Conservation (phyloP, 2,797 vertebrate genomes). For the Psittacula echo region DNA sequence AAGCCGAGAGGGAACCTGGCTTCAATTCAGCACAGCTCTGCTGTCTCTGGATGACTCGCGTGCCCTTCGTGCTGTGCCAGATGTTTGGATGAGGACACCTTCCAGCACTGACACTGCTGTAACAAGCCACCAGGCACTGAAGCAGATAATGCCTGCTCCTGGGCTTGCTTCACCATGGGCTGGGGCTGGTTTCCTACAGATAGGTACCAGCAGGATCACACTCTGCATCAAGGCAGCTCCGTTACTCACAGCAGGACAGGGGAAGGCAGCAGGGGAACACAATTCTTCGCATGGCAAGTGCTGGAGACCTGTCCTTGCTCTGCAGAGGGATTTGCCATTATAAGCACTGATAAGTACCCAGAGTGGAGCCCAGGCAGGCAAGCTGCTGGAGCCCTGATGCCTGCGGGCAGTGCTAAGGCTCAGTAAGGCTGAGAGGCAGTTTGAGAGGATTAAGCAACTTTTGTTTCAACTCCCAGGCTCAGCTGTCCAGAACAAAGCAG, state of each 20-base stretch:
- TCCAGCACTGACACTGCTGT: neutral
- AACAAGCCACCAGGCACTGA: neutral
- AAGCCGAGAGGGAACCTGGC: neutral
- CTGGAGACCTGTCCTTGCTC: neutral
- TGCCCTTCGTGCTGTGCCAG: neutral
- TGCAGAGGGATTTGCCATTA: slow-evolving; percentile 18
- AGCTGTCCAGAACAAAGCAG: slow-evolving; percentile 39
- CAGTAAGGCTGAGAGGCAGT: neutral
- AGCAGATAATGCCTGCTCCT: neutral
- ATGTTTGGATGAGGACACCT: neutral
- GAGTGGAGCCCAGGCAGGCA: neutral
- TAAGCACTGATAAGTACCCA: neutral
- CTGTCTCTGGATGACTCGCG: neutral
- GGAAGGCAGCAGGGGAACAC: neutral
- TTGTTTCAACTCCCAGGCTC: slow-evolving; percentile 36
- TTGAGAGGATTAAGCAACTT: slow-evolving; percentile 55
- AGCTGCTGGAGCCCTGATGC: neutral
- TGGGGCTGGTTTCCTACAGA: neutral
- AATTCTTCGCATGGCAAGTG: neutral
- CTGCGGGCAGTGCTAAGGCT: neutral
- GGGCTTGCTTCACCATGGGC: accelerated
- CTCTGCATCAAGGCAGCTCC: neutral
- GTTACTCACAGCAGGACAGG: accelerated
- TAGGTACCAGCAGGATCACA: accelerated
- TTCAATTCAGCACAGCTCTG: neutral